phyloP scores from a whole-genome alignment of 1,140 invertebrate species.

The Tribolium madens region DNA sequence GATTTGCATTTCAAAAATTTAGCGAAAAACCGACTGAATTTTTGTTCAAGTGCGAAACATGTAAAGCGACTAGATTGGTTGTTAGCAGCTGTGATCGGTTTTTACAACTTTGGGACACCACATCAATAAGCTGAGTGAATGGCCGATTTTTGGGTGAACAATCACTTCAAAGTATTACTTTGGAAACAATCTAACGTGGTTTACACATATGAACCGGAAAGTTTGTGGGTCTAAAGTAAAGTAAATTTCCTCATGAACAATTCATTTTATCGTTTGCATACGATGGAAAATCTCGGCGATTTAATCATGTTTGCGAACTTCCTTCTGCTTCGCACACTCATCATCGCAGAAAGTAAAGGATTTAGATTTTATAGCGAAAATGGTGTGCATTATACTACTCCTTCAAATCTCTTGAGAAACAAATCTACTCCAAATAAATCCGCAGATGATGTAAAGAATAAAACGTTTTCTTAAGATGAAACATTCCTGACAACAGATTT shows the following conservation, averaged over 20 bases:
- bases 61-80: constrained; percentile 37
- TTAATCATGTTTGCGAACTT: background rate
- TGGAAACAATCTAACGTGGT: background rate
- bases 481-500: constrained; percentile 1
- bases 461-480: constrained; percentile 16
- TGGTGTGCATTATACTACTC: background rate
- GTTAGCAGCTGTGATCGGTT: background rate
- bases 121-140: constrained; percentile 2
- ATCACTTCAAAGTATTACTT: background rate
- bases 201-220: background rate
- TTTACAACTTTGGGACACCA: background rate
- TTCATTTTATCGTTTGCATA: background rate
- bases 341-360: constrained; percentile 2
- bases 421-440: constrained; percentile 24
- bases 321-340: background rate
- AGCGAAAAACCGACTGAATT: background rate
- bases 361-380: constrained; percentile 14
- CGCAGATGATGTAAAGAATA: constrained; percentile 19
- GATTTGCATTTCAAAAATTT: background rate
- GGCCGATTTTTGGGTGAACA: background rate
- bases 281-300: background rate
- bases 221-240: background rate
- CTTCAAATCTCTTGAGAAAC: background rate
- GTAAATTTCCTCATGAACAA: background rate
- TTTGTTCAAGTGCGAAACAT: constrained; percentile 40